Evolutionary conservation across 2,888 invertebrate species (phyloP), one percentile per base, ranked within the genome.

Genomic region (Cyrtodaria siliqua): DNA sequence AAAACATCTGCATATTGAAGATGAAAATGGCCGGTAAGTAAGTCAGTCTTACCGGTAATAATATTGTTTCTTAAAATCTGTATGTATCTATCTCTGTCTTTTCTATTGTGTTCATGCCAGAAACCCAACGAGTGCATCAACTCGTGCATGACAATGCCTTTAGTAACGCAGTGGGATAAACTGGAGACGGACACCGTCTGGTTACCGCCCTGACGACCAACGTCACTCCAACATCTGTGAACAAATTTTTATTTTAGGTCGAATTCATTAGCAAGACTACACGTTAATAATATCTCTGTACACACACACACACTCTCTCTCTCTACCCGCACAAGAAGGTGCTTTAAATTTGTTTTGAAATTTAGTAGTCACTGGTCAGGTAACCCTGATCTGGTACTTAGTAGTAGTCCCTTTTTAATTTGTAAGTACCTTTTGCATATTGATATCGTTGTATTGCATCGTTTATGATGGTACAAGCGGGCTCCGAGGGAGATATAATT

Each of bases 61-160:
- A 90, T 88, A 69, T 90, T 90, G 24, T 77, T 62, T 61, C 71
- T 66, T 26, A 84, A 61, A 18, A 90, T 78, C 9, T 70, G 60
- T 0, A 97, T 95, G 90, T 94, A 96, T 0, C 96, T 94, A 89
- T 97, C 96, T 79, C 97, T 94, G 92, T 97, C 95, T 18, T 95
- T 95, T 24, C 96, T 94, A 88, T 96, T 96, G 90, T 97, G 97
- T 93, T 97, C 97, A 89, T 97, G 97, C 91, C 96, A 96, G 92
- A 97, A 97, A 0, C 97, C 97, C 1, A 96, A 92, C 0, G 96
- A 95, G 88, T 97, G 97, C 86, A 97, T 94, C 90, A 97, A 94
- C 92, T 97, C 97, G 89, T 97, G 96, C 8, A 96, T 94, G 2
- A 96, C 94, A 12, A 95, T 95, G 18, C 96, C 94, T 23, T 93